phyloP scores from a whole-genome alignment of 2,113 vertebrate species.

The Nesogale talazaci region DNA sequence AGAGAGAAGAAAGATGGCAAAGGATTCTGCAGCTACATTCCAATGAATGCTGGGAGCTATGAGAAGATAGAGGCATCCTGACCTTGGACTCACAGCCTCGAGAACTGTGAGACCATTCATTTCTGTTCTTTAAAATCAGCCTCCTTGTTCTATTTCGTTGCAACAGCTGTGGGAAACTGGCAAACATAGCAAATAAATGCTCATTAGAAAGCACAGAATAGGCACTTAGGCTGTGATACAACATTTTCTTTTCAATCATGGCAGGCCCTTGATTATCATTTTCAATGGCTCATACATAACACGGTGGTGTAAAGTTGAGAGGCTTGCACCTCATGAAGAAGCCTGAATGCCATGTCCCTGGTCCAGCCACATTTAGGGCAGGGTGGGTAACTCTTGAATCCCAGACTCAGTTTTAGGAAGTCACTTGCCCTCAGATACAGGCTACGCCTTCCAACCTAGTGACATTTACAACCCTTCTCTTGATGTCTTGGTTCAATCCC shows the following conservation, averaged over 20 bases:
- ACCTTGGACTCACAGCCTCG: background rate
- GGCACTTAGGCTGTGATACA: background rate
- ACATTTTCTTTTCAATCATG: background rate
- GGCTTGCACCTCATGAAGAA: background rate
- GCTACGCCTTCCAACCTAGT: background rate
- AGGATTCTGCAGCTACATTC: too few relatives aligned
- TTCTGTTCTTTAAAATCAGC: background rate
- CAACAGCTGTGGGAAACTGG: background rate
- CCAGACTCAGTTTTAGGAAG: background rate
- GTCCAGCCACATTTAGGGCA: background rate
- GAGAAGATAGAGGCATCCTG: too few relatives aligned
- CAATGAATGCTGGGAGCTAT: too few relatives aligned
- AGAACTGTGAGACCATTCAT: background rate
- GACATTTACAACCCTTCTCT: background rate
- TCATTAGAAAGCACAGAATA: background rate
- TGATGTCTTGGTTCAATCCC: background rate
- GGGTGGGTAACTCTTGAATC: background rate
- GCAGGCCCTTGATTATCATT: background rate
- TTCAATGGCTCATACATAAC: background rate
- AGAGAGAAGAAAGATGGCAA: too few relatives aligned
- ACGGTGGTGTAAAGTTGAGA: too few relatives aligned
- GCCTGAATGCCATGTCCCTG: background rate
- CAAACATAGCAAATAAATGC: background rate
- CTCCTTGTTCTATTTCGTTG: background rate
- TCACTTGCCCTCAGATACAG: background rate